Base-by-base conservation (phyloP, 2,797 vertebrate species). In the Varecia variegata region DNA sequence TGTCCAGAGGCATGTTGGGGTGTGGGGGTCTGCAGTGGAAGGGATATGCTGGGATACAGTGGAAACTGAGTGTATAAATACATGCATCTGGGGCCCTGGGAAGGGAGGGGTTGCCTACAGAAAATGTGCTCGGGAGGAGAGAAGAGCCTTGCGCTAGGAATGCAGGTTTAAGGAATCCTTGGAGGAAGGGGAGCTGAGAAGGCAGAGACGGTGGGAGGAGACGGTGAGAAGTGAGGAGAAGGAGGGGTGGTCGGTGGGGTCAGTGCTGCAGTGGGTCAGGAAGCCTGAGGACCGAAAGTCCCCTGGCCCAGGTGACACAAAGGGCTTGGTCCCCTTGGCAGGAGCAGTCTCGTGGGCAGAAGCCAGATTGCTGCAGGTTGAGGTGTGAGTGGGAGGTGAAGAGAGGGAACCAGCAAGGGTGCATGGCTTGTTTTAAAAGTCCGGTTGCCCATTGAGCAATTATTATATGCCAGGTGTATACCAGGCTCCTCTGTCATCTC, bases 31-130 rank as follows among this genome's bases (percentile, higher is more conserved):
- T 30, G 54, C 35, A 77, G 74, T 68, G 6, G 0, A n/a, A 38
- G 18, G 52, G 4, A 67, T 40, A 25, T 10, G 12, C n/a, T 18
- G 84, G 8, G 14, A 9, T 12, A 5, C 50, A 5, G 43, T 2
- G 27, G n/a, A 32, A 27, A 25, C 27, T 1, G 7, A 47, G 20
- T 5, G 0, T 0, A 0, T 25, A 5, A 7, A 15, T 7, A 0
- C 18, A 8, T 3, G 74, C 17, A 9, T 3, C 30, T 0, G 4
- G 47, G 81, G 52, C 60, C 81, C 32, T 11, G 21, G 52, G 38
- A 45, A 32, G 67, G 52, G n/a, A 7, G 3, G 21, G 81, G 38
- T 18, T 18, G 21, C 32, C 54, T 21, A 2, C 5, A n/a, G 23
- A 14, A 38, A 30, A 40, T 6, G 47, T 15, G 20, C 30, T 56